Base-by-base conservation (phyloP, 2,797 vertebrate genomes). In the Oreochromis mossambicus region DNA sequence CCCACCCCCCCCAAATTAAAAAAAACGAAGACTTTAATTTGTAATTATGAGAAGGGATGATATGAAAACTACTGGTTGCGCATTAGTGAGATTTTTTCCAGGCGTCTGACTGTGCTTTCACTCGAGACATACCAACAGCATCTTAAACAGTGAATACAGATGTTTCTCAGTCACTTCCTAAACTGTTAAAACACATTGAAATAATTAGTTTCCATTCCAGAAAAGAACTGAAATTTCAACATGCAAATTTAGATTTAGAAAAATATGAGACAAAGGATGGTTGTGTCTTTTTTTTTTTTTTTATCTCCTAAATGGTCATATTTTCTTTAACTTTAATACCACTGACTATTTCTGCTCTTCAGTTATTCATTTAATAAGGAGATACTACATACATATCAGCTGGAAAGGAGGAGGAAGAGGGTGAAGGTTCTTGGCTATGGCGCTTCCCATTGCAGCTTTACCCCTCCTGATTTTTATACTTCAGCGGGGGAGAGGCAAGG, bases 161-260 rank as follows among this genome's bases (percentile, higher is more conserved):
- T 82, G 61, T 87, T 79, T 76, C 83, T 85, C 76, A 61, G 38
- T 88, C 86, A 26, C 54, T 70, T 61, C 79, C 78, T 51, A 88
- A 80, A 81, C 55, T 34, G 46, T 79, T 63, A 58, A 9, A 73
- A 85, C 8, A 79, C 6, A 38, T 21, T 81, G 82, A 73, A 82
- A 88, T 70, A 77, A 83, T 85, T 83, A 50, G 87, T 50, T 82
- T 89, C 78, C 88, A 88, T 88, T 87, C 76, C 88, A 78, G 81
- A 89, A 92, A 91, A 89, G n/a, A 91, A 92, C 78, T 43, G 80
- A 83, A 92, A 48, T 92, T 84, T 90, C 73, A 82, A 90, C 95
- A 95, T 95, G 96, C 96, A 94, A 87, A 86, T 87, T 89, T 89
- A 81, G 68, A 73, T 89, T 93, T 94, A 95, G 87, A 95, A 96